phyloP scores from a whole-genome alignment of 1,140 invertebrate species.

The Eupeodes corollae region DNA sequence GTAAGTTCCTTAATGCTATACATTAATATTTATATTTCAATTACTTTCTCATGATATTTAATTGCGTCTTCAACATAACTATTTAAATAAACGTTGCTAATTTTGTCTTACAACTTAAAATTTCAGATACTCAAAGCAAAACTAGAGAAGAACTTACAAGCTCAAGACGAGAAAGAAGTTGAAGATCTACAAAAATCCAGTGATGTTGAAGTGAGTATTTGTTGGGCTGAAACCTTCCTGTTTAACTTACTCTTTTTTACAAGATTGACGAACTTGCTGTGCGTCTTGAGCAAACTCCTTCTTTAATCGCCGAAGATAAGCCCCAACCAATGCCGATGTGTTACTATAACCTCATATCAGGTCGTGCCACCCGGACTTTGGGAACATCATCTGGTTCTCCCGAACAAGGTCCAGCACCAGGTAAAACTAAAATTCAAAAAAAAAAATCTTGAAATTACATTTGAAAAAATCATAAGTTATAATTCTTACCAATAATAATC shows the following conservation, averaged over 20 bases:
- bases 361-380: slow-evolving; percentile 25
- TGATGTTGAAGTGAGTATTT: slow-evolving; percentile 14
- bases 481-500: background rate
- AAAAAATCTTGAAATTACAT: background rate
- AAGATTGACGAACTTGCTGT: slow-evolving; percentile 17
- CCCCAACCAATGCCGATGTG: slow-evolving; percentile 34
- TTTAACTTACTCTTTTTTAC: background rate
- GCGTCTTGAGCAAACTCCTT: slow-evolving; percentile 16
- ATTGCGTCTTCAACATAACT: no score
- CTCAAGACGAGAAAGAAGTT: no score
- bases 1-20: slow-evolving; percentile 10
- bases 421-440: slow-evolving; percentile 11
- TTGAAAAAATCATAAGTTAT: background rate
- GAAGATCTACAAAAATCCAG: slow-evolving; percentile 6
- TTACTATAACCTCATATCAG: slow-evolving; percentile 34
- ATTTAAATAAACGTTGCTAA: no score
- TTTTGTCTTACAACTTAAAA: no score
- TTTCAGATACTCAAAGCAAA: no score
- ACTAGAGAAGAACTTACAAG: no score
- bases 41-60: no score
- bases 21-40: no score
- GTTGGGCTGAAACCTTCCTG: background rate
- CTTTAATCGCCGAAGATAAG: slow-evolving; percentile 25
- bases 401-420: slow-evolving; percentile 29
- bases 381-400: slow-evolving; percentile 32